Percentiles rank a stretch among this genome's conserved stretches.
These are phyloP conservation scores for Ataeniobius toweri DNA, from an alignment of 2,797 vertebrate species.

Conservation along the genomic window DNA sequence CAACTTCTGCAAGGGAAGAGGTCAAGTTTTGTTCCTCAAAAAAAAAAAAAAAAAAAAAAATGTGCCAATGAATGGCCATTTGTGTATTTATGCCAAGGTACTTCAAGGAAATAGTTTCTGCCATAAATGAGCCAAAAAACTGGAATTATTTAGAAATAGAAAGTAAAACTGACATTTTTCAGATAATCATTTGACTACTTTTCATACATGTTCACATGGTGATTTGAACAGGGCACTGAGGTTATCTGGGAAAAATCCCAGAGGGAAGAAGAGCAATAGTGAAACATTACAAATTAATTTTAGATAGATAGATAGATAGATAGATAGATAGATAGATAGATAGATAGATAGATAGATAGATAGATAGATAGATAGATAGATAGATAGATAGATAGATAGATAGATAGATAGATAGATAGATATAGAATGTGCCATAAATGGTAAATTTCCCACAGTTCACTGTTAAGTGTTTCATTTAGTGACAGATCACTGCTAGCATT, in stretches of 20 bases:
- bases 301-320: background rate
- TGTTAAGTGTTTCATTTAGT: too few species aligned
- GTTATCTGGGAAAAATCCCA: background rate
- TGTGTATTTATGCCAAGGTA: background rate
- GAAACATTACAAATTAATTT: background rate
- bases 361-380: background rate
- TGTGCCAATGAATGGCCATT: background rate
- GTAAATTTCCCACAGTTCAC: too few species aligned
- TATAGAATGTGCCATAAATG: background rate
- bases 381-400: background rate
- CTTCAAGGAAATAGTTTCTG: background rate
- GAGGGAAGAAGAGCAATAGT: background rate
- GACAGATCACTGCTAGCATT: too few species aligned
- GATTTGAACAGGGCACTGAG: background rate
- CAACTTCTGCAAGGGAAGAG: background rate
- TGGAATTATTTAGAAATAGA: background rate
- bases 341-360: too few species aligned
- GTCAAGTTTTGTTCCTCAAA: background rate
- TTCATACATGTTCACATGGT: background rate
- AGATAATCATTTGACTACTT: background rate
- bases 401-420: background rate
- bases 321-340: too few species aligned
- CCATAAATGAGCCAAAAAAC: background rate
- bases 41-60: background rate
- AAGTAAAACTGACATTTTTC: background rate